Evolutionary conservation across 1,140 invertebrate genomes (phyloP).

Genomic region (Zaprionus kolodkinae): DNA sequence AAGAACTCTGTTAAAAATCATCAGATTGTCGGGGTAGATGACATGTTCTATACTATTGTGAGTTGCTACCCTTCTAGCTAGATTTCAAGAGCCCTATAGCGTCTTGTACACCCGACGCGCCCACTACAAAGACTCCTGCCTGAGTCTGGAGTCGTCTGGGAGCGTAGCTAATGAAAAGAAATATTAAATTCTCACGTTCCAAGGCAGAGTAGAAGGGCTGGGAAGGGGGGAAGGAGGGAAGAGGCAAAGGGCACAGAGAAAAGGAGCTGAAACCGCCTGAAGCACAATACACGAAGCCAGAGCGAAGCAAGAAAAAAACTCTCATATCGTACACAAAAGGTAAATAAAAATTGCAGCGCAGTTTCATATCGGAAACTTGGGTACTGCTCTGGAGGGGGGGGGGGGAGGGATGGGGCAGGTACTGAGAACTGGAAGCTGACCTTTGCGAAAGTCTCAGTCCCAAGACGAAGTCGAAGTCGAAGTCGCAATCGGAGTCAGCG

Average conservation of each 20-base stretch:
- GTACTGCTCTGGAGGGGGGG: background rate
- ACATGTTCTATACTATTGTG: no score
- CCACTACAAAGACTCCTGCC: conserved; percentile 19
- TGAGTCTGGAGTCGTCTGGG: conserved; percentile 12
- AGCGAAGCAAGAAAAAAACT: conserved; percentile 30
- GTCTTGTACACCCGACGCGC: conserved; percentile 18
- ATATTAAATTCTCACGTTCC: conserved; percentile 82
- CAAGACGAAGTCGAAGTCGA: conserved; percentile 21
- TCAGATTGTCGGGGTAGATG: no score
- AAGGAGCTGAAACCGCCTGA: conserved; percentile 42
- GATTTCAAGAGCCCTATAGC: background rate
- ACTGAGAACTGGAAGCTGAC: conserved; percentile 55
- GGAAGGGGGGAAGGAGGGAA: conserved; percentile 18
- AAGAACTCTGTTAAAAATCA: no score
- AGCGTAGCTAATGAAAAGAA: conserved; percentile 80
- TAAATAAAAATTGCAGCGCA: conserved; percentile 75
- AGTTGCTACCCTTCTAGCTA: no score
- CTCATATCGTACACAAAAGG: conserved; percentile 74
- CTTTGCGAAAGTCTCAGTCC: conserved; percentile 50
- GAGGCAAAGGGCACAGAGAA: conserved; percentile 40
- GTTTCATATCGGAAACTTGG: conserved; percentile 32
- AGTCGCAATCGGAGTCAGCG: conserved; percentile 36
- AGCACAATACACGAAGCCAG: conserved; percentile 42
- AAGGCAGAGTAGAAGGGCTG: conserved; percentile 43
- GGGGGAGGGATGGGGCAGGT: no score